Percentiles rank a stretch among this genome's conserved stretches.
These are phyloP conservation scores for Drosophila siamana DNA, from an alignment of 2,888 invertebrate genomes.

Conservation along the genomic window DNA sequence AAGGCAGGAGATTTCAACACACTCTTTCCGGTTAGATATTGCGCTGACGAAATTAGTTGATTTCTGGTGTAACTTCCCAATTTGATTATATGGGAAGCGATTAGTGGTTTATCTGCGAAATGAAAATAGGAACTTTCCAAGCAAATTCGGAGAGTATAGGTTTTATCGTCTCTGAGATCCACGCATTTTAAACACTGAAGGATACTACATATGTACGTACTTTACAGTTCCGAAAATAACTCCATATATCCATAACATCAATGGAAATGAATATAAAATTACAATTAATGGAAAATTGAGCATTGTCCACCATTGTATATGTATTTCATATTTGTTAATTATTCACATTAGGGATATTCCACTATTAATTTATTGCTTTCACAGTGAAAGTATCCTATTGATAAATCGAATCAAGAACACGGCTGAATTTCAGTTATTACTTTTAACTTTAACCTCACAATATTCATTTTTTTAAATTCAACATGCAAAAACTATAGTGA, in stretches of 20 bases:
- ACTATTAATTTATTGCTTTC: background rate
- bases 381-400: background rate
- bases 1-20: slow-evolving; percentile 26
- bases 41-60: slow-evolving; percentile 45
- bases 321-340: background rate
- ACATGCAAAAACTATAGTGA: slow-evolving; percentile 14
- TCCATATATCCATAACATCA: too few species aligned
- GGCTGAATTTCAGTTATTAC: background rate
- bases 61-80: slow-evolving; percentile 40
- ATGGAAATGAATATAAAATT: too few species aligned
- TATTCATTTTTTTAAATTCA: slow-evolving; percentile 20
- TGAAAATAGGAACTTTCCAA: too few species aligned
- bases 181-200: too few species aligned
- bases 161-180: too few species aligned
- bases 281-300: too few species aligned
- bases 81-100: slow-evolving; percentile 44
- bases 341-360: background rate
- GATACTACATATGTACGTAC: too few species aligned
- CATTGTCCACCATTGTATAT: too few species aligned
- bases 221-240: too few species aligned
- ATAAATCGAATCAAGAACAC: background rate
- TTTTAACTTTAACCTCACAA: background rate
- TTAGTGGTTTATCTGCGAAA: background rate
- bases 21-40: slow-evolving; percentile 20
- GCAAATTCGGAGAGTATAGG: too few species aligned